A percentile compares a stretch with the other conserved stretches of the same genome.
phyloP scores from a whole-genome alignment of 2,113 vertebrate species.

The Triplophysa dalaica region DNA sequence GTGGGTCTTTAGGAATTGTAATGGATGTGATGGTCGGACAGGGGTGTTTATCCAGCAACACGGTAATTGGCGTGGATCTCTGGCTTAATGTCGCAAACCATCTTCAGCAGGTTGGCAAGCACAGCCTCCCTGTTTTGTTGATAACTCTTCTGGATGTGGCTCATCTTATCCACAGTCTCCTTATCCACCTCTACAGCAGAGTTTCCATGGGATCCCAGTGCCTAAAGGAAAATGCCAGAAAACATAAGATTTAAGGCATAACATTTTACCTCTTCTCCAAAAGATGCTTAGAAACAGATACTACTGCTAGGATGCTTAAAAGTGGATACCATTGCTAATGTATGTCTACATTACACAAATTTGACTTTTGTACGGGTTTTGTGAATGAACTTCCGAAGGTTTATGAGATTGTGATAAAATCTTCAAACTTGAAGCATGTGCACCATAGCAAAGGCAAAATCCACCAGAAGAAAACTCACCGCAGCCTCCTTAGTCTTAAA shows the following conservation, averaged over 20 bases:
- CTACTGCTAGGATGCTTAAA: too few relatives aligned
- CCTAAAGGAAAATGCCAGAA: conserved; percentile 66
- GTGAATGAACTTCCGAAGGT: too few relatives aligned
- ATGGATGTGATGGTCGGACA: not conserved
- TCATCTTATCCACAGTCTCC: conserved; percentile 88
- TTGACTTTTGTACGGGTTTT: too few relatives aligned
- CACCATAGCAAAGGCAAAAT: not conserved
- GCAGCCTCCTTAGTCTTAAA: conserved; percentile 97
- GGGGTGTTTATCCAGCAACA: conserved; percentile 79
- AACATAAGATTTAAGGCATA: not conserved
- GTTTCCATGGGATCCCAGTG: conserved; percentile 92
- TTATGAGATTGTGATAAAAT: too few relatives aligned
- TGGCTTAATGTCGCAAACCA: conserved; percentile 89
- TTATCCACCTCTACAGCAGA: conserved; percentile 92
- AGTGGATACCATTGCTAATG: too few relatives aligned
- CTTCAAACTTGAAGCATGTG: too few relatives aligned
- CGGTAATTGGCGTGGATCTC: conserved; percentile 95
- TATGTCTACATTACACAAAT: too few relatives aligned
- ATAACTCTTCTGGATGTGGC: conserved; percentile 83
- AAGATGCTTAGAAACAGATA: too few relatives aligned
- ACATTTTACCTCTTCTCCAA: not conserved
- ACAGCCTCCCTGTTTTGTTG: conserved; percentile 84
- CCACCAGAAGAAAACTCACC: conserved; percentile 61
- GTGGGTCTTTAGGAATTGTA: conserved; percentile 12
- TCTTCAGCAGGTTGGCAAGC: conserved; percentile 81